Evolutionary conservation across 2,797 vertebrate genomes (phyloP), one percentile per base, ranked within the genome.

Genomic region (Myiothlypis coronata): DNA sequence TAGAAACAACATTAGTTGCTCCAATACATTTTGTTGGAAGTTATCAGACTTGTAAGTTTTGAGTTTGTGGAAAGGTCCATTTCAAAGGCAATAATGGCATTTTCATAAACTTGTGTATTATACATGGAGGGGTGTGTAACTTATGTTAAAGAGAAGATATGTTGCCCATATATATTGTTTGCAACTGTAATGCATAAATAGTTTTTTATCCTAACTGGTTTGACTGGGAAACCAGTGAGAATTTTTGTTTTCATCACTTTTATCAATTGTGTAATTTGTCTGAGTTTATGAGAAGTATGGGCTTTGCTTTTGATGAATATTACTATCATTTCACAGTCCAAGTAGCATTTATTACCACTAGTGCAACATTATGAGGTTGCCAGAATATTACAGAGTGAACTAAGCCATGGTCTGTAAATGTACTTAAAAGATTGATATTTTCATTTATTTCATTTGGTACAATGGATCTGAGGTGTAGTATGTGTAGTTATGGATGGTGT

Each of bases 1-100:
- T 52, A 46, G 74, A 82, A 93, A 79, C 79, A 89, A 43, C 6
- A 14, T 56, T 76, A 67, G 35, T 83, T 93, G 37, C 67, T 72
- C 9, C 60, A 86, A 21, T 69, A 35, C 2, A 9, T 61, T 70
- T 69, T 91, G 22, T 75, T 59, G 53, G 34, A 59, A 57, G 11
- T 84, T 90, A 67, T 46, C 56, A 64, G 35, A 64, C 30, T 60
- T 6, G 0, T 16, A 67, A 56, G 4, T 67, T 67, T 69, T 67
- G 24, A 3, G 11, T 79, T 89, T 56, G 20, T 80, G 53, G 27
- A 89, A 87, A 47, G 57, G 12, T 24, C 37, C 17, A 32, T 13
- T 72, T 86, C n/a, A 71, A 65, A 85, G 27, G 14, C 49, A 56
- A 6, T 46, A 10, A 43, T 2, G 6, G 8, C 18, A 35, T 87